These are phyloP conservation scores for Neoarius graeffei DNA, from an alignment of 2,113 vertebrate genomes.

Conservation along the genomic window DNA sequence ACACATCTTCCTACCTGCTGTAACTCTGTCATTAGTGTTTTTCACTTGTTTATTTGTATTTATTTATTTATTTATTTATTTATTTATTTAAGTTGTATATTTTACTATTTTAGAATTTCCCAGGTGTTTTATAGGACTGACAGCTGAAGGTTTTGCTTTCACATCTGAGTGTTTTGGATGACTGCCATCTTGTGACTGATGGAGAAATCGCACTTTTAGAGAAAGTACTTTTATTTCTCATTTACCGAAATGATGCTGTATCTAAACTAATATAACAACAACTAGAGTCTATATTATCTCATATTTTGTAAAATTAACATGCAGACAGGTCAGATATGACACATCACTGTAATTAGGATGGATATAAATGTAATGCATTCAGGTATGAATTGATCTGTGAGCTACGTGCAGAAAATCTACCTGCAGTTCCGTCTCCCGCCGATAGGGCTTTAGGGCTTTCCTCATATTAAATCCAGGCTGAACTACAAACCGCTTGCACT, in stretches of 20 bases:
- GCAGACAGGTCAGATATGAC: background rate
- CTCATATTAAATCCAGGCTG: constrained; percentile 60
- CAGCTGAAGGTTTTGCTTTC: background rate
- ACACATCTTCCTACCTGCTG: background rate
- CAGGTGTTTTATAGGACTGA: background rate
- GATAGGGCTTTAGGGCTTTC: constrained; percentile 73
- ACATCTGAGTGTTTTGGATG: background rate
- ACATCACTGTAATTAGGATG: background rate
- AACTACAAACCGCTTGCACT: background rate
- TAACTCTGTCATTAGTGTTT: no score
- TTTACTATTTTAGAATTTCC: background rate
- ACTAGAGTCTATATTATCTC: background rate
- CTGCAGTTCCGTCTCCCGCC: constrained; percentile 61
- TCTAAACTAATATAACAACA: background rate
- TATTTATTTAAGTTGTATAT: background rate
- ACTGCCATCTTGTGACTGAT: constrained; percentile 17
- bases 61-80: background rate
- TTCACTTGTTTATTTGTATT: no score
- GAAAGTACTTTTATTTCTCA: background rate
- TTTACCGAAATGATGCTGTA: background rate
- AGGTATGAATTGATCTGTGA: background rate
- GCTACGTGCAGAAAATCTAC: constrained; percentile 48
- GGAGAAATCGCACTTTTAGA: background rate
- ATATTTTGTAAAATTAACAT: background rate
- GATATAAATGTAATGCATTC: no score